These are phyloP conservation scores for Bombyx mori DNA, from an alignment of 1,140 invertebrate species.

Conservation along the genomic window DNA sequence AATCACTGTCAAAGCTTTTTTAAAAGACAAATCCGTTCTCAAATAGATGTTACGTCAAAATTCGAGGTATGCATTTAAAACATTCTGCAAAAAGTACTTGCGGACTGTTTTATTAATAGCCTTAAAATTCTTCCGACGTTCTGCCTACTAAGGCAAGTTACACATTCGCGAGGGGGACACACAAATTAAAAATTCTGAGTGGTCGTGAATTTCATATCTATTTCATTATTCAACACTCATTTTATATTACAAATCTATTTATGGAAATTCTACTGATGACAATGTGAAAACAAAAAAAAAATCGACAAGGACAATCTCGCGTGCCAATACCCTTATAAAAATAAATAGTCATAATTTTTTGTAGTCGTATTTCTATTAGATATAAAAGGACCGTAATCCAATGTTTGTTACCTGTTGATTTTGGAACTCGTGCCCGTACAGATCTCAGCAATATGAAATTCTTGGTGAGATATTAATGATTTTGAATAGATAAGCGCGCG, in stretches of 20 bases:
- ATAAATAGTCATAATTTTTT: conserved; percentile 11
- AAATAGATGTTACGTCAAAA: too few species aligned
- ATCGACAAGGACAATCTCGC: conserved; percentile 11
- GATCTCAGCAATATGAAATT: conserved; percentile 30
- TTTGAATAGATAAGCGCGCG: too few species aligned
- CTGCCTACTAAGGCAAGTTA: conserved; percentile 1
- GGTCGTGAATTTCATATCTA: too few species aligned
- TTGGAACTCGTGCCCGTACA: conserved; percentile 16
- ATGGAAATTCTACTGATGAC: conserved; percentile 4
- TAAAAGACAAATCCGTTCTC: too few species aligned
- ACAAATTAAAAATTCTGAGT: too few species aligned
- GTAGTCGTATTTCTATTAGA: conserved; percentile 11
- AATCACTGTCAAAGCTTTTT: too few species aligned
- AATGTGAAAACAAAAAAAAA: conserved; percentile 8
- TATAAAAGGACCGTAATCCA: conserved; percentile 22
- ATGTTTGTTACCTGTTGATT: conserved; percentile 19
- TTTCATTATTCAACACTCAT: too few species aligned
- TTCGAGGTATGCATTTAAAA: too few species aligned
- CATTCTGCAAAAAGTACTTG: too few species aligned
- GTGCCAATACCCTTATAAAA: conserved; percentile 19
- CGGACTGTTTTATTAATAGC: too few species aligned
- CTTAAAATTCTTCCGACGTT: too few species aligned
- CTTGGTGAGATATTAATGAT: conserved; percentile 20
- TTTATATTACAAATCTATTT: neutral
- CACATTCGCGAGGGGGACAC: neutral